Evolutionary conservation across 2,888 invertebrate species (phyloP), one percentile per base, ranked within the genome.

Genomic region (Lathronympha strigana): DNA sequence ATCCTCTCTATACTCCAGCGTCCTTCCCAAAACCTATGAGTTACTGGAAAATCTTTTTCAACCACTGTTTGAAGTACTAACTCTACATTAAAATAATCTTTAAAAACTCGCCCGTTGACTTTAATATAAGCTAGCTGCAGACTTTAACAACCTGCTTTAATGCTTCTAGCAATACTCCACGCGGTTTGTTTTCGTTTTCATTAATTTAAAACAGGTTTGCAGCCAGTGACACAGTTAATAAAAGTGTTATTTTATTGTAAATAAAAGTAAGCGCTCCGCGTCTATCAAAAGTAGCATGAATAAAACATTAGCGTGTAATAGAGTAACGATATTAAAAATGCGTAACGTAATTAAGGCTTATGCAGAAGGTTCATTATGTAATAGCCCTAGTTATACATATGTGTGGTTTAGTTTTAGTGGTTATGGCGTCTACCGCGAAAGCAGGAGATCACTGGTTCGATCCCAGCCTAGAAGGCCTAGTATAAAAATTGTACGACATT

Each of bases 301-400:
- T 77, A 75, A 77, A 73, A 69, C 71, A 73, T 73, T 72, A 71
- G 72, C 74, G 71, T 57, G 58, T 68, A 67, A 62, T 66, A 69
- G 67, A n/a, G 9, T 33, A 5, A 50, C 19, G 23, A 45, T 51
- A 67, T 62, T 58, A 45, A 61, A 68, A 66, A 69, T 68, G 69
- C 51, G 66, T 72, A 69, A 54, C 64, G 67, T 63, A 68, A 69
- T 67, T 45, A 40, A 4, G 13, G n/a, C 11, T 51, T 55, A 28
- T 15, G 40, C 28, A 62, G 21, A 54, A 63, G 49, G 50, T n/a
- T 51, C 25, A 13, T 58, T 64, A 13, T 43, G 43, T 36, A 64
- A 51, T 33, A n/a, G 28, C 49, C 63, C 55, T 55, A 28, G 8
- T n/a, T 21, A 19, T 43, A 11, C 3, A 43, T 11, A 33, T 33